phyloP scores from a whole-genome alignment of 2,113 vertebrate genomes.

The Clupea harengus region DNA sequence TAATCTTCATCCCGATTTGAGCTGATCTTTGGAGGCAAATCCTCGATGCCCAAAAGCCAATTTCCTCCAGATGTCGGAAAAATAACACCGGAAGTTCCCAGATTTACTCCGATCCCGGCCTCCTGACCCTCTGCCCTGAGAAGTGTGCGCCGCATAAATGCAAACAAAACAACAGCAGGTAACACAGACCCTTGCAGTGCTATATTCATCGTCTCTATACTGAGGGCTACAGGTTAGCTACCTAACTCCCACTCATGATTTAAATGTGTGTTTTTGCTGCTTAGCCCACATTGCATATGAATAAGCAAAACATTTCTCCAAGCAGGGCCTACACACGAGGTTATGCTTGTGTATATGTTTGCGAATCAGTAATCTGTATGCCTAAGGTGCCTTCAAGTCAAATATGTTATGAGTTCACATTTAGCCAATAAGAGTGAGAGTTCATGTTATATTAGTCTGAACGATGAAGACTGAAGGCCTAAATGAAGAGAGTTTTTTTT shows the following conservation, averaged over 20 bases:
- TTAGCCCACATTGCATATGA: not conserved
- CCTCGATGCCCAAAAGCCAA: constrained; percentile 35
- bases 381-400: not conserved
- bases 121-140: constrained; percentile 17
- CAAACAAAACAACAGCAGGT: constrained; percentile 24
- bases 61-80: constrained; percentile 37
- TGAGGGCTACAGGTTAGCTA: not conserved
- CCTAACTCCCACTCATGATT: not conserved
- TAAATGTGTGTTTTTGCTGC: not conserved
- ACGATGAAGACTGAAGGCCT: not conserved
- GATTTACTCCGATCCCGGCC: constrained; percentile 29
- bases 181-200: not conserved
- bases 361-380: not conserved
- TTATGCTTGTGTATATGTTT: not conserved
- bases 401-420: not conserved
- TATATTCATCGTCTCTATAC: not conserved
- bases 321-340: not conserved
- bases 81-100: constrained; percentile 5
- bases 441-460: not conserved
- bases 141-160: constrained; percentile 32
- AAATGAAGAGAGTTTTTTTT: constrained; percentile 23
- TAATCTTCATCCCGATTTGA: constrained; percentile 39
- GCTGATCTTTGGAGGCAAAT: constrained; percentile 35
- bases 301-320: not conserved
- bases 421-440: not conserved